These are phyloP conservation scores for Cheiracanthium punctorium DNA, from an alignment of 2,888 invertebrate genomes.

Conservation along the genomic window DNA sequence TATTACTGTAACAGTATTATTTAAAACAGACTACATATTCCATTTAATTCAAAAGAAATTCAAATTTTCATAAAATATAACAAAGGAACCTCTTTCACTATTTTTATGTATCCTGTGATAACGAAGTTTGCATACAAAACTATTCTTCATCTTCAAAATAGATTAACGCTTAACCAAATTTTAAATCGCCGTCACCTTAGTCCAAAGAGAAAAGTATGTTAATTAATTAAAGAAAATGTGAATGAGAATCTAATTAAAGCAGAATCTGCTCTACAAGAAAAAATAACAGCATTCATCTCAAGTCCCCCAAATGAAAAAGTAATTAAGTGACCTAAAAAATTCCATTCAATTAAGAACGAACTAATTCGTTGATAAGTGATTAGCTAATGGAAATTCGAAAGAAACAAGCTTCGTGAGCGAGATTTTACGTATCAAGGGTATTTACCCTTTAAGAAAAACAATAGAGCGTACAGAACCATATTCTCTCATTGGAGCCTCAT, in stretches of 20 bases:
- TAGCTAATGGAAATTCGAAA: background rate
- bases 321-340: constrained; percentile 1
- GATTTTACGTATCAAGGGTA: background rate
- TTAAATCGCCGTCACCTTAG: background rate
- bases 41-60: too few relatives aligned
- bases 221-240: constrained; percentile 2
- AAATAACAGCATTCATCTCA: background rate
- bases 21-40: too few relatives aligned
- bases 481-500: background rate
- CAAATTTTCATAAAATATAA: too few relatives aligned
- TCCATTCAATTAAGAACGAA: background rate
- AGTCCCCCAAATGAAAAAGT: background rate
- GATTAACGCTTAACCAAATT: background rate
- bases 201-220: background rate
- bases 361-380: constrained; percentile 10
- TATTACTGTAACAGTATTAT: too few relatives aligned
- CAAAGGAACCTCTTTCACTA: too few relatives aligned
- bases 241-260: constrained; percentile 4
- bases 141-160: background rate
- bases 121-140: background rate
- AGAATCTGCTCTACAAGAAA: background rate
- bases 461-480: background rate
- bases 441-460: background rate
- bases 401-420: background rate
- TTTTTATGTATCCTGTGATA: background rate